These are phyloP conservation scores for Pelobates cultripes DNA, from an alignment of 2,797 vertebrate genomes.

Conservation along the genomic window DNA sequence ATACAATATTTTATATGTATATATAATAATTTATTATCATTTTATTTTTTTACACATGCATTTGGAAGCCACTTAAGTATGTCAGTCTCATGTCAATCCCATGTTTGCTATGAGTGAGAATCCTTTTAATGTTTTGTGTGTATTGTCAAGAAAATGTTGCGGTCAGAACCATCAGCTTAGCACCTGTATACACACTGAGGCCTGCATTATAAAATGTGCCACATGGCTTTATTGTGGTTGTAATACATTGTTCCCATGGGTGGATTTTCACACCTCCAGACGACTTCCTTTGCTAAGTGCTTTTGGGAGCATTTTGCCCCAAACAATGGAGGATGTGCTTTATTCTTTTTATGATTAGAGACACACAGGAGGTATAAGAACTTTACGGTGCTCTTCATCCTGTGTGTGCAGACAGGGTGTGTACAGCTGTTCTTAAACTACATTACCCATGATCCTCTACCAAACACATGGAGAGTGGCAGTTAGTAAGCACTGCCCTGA, in stretches of 20 bases:
- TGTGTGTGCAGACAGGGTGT: not conserved
- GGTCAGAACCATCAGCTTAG: not conserved
- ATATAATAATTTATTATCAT: too few species aligned
- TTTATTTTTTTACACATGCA: too few species aligned
- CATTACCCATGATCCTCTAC: not conserved
- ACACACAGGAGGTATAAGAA: not conserved
- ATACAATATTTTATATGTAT: too few species aligned
- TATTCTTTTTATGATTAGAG: not conserved
- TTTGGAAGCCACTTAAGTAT: too few species aligned
- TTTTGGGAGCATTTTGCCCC: conserved; percentile 24
- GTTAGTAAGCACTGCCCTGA: not conserved
- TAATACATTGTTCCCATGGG: conserved; percentile 11
- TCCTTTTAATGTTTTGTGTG: too few species aligned
- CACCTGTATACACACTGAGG: conserved; percentile 19
- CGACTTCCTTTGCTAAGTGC: conserved; percentile 28
- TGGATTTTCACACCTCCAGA: conserved; percentile 17
- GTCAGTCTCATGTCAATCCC: too few species aligned
- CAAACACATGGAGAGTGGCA: not conserved
- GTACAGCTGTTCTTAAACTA: not conserved
- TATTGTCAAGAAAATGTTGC: too few species aligned
- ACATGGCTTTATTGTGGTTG: conserved; percentile 21
- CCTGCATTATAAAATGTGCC: not conserved
- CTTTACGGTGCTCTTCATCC: not conserved
- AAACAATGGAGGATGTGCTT: not conserved
- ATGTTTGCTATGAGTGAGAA: too few species aligned